These are phyloP conservation scores for Palaemon carinicauda DNA, from an alignment of 1,140 invertebrate genomes.

Conservation along the genomic window DNA sequence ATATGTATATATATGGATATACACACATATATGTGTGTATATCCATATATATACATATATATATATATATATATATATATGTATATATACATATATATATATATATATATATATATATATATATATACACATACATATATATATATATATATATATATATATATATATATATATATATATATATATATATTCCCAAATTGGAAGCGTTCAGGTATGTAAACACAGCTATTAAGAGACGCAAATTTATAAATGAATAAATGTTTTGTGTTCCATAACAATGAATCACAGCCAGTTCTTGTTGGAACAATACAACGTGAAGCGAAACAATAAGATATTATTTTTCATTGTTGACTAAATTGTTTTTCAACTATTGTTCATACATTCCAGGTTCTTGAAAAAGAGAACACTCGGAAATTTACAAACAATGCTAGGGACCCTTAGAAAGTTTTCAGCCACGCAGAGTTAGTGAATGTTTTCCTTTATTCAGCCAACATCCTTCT, in stretches of 20 bases:
- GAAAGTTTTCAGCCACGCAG: too few relatives aligned
- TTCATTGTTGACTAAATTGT: too few relatives aligned
- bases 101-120: background rate
- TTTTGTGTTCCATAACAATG: background rate
- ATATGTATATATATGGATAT: conserved; percentile 1
- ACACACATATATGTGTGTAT: conserved; percentile 6
- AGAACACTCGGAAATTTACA: too few relatives aligned
- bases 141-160: background rate
- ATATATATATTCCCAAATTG: background rate
- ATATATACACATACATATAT: background rate
- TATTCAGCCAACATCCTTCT: too few relatives aligned
- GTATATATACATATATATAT: background rate
- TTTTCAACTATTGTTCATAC: too few relatives aligned
- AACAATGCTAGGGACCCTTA: too few relatives aligned
- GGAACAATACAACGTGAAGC: too few relatives aligned
- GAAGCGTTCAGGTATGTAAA: background rate
- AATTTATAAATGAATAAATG: background rate
- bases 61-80: conserved; percentile 14
- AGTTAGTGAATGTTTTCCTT: too few relatives aligned
- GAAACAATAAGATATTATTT: too few relatives aligned
- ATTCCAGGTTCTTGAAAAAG: too few relatives aligned
- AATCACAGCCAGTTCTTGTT: too few relatives aligned
- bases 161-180: background rate
- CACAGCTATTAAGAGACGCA: background rate
- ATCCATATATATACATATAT: conserved; percentile 5